Conservation (phyloP, 2,888 invertebrate species). For the Philopedon plagiatum region DNA sequence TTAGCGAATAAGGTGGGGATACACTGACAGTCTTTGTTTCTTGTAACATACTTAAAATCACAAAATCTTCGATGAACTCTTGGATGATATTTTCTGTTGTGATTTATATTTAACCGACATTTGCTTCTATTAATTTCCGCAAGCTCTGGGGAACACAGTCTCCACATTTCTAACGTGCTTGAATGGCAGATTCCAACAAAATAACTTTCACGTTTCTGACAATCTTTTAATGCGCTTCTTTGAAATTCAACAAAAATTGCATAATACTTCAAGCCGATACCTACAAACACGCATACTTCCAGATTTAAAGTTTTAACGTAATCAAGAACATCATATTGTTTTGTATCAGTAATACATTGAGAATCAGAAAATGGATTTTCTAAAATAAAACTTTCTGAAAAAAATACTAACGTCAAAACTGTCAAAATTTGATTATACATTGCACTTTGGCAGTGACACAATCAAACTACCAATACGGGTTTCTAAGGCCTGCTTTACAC, state of each 20-base stretch:
- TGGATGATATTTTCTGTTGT: conserved; percentile 52
- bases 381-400: conserved; percentile 16
- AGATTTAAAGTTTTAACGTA: conserved; percentile 67
- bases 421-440: conserved; percentile 42
- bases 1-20: conserved; percentile 59
- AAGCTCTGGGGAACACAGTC: conserved; percentile 65
- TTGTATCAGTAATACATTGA: conserved; percentile 54
- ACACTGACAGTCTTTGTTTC: conserved; percentile 56
- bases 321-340: conserved; percentile 64
- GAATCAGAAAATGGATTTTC: conserved; percentile 9
- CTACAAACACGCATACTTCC: conserved; percentile 69
- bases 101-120: conserved; percentile 62
- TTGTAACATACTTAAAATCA: conserved; percentile 65
- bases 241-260: conserved; percentile 65
- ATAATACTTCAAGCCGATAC: conserved; percentile 69
- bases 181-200: conserved; percentile 68
- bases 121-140: conserved; percentile 62
- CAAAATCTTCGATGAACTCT: conserved; percentile 69
- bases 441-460: conserved; percentile 5
- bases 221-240: background rate
- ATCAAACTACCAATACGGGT: background rate
- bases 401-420: conserved; percentile 31
- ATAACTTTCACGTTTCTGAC: conserved; percentile 56
- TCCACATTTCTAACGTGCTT: conserved; percentile 66
- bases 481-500: background rate